Base-by-base conservation (phyloP, 2,797 vertebrate species). In the Gastrophryne carolinensis region DNA sequence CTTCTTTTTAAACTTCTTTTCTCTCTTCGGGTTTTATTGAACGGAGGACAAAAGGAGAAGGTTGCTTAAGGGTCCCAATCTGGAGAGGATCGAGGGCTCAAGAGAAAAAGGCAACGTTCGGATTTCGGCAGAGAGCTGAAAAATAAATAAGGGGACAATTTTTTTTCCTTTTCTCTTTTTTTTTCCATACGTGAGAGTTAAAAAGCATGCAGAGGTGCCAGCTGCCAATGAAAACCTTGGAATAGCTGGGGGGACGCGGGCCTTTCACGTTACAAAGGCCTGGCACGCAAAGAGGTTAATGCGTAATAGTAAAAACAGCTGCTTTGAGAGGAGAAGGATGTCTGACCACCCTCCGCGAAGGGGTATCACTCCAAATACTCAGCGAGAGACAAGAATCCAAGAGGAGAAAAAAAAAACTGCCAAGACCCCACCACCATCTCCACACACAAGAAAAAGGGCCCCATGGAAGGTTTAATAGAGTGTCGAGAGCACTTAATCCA, bases 41-140 rank as follows among this genome's bases (percentile, higher is more conserved):
- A 84, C 87, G 81, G 75, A n/a, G 9, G 57, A 76, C 73, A 76
- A 76, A 69, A 70, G 65, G 65, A 71, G 81, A 67, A 82, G 79
- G 84, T 85, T 86, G 76, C 82, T 83, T 91, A 94, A 95, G 91
- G 92, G 90, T 89, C 91, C 85, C 88, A 85, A 93, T 91, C 90
- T 94, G 93, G 94, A 96, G 93, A 91, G 93, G 91, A 89, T 92
- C 87, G 90, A 88, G 84, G 89, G 85, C 87, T 84, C 80, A 84
- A 85, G 90, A 81, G 73, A 91, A 92, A n/a, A 90, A 91, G 85
- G 67, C 1, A 37, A 60, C 32, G 19, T 74, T 41, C 6, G 75
- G 74, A 69, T 76, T 74, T 79, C 0, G 49, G 61, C 72, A 79
- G 73, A 81, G 61, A 82, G 65, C 4, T 39, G 8, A 26, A 72